These are phyloP conservation scores for Beris chalybata DNA, from an alignment of 2,888 invertebrate genomes.

Conservation along the genomic window DNA sequence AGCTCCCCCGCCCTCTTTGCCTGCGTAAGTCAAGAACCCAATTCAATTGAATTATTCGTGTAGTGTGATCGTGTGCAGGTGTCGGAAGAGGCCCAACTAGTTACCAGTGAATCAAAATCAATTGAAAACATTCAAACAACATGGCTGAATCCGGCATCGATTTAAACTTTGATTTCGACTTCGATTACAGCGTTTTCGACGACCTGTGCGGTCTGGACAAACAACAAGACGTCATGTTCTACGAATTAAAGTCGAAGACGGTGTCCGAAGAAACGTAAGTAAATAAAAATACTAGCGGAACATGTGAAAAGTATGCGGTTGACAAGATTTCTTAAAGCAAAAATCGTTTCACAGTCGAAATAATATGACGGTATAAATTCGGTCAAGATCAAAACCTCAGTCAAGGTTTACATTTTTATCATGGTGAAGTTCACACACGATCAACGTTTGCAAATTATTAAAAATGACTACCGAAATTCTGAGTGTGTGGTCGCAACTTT, in stretches of 20 bases:
- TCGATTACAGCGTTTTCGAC: slow-evolving; percentile 57
- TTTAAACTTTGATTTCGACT: slow-evolving; percentile 66
- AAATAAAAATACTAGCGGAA: not conserved
- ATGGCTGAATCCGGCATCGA: slow-evolving; percentile 66
- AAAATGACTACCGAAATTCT: no score
- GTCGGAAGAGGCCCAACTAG: not conserved
- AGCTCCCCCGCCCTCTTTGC: not conserved
- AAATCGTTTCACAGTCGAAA: no score
- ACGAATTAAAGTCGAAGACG: slow-evolving; percentile 65
- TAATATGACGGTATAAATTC: no score
- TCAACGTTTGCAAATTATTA: no score
- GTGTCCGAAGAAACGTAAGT: slow-evolving; percentile 62
- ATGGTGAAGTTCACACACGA: no score
- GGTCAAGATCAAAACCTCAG: no score
- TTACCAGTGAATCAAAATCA: not conserved
- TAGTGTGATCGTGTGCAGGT: not conserved
- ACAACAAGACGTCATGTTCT: slow-evolving; percentile 63
- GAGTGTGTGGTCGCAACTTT: no score
- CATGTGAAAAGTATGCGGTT: no score
- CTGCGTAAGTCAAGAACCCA: not conserved
- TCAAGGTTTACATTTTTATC: no score
- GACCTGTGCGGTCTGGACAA: slow-evolving; percentile 57
- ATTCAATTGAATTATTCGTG: not conserved
- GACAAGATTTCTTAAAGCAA: no score
- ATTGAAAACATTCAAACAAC: slow-evolving; percentile 20